Conservation (phyloP, 2,888 invertebrate species). For the Ommatoiulus sabulosus region DNA sequence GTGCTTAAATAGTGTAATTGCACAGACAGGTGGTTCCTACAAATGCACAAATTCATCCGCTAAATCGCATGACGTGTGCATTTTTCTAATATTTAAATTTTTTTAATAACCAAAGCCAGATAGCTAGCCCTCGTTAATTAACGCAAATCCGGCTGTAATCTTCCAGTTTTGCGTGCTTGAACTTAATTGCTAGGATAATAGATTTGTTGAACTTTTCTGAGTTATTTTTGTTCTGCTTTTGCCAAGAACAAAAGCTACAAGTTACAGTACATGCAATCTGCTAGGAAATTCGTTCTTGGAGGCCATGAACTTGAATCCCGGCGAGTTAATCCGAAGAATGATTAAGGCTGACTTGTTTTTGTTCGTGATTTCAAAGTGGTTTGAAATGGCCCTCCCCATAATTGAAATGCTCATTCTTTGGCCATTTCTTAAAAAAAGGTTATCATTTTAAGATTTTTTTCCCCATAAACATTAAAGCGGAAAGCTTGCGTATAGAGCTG, state of each 20-base stretch:
- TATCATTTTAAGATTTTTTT: not conserved
- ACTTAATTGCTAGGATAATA: not conserved
- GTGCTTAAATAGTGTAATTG: no score
- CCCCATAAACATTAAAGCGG: not conserved
- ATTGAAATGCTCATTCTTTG: not conserved
- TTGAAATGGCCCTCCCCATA: not conserved
- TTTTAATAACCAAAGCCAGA: not conserved
- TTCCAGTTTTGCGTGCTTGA: not conserved
- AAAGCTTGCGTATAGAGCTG: not conserved
- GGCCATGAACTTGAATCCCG: slow-evolving; percentile 8
- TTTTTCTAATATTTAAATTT: no score
- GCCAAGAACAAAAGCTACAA: not conserved
- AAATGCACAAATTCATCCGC: no score
- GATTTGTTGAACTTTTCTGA: not conserved
- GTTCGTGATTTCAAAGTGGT: not conserved
- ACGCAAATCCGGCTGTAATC: not conserved
- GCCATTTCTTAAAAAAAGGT: not conserved
- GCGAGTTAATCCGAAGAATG: not conserved
- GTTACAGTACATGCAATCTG: not conserved
- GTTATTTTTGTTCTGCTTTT: not conserved
- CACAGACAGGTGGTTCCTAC: no score
- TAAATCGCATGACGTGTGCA: no score
- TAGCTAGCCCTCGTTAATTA: not conserved
- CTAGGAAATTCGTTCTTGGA: not conserved
- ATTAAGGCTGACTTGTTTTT: slow-evolving; percentile 16